Evolutionary conservation across 2,888 invertebrate genomes (phyloP), one percentile per base, ranked within the genome.

Genomic region (Ichneumoninae sp.): DNA sequence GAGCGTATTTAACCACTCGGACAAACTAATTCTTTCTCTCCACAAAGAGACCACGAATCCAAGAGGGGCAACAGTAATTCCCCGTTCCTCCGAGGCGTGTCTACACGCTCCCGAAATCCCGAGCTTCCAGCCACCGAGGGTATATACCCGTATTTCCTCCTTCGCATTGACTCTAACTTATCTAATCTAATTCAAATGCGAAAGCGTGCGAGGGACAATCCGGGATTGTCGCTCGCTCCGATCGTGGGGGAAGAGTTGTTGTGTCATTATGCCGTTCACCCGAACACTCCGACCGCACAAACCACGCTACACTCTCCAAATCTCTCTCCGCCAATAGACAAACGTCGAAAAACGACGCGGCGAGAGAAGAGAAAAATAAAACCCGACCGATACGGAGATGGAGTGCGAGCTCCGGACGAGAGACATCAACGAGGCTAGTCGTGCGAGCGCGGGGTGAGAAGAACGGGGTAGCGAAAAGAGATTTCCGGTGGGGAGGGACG

Each of bases 141-240:
- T 44, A 71, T 19, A 65, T 13, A 36, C 26, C 70, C 19, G 30
- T 77, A 92, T 92, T 93, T 92, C 92, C 89, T 44, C 40, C 36
- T 90, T 90, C 91, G 89, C 92, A 92, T 93, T 91, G 92, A 93
- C 91, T 73, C 70, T 92, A 92, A 93, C 93, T 93, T 93, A 93
- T 93, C 93, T 93, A 92, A 93, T 92, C 92, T 91, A 92, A 93
- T 93, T 92, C 22, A 91, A 92, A 93, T 92, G 90, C 90, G 90
- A 88, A 89, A 88, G 85, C 82, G 89, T 88, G 84, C 78, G 66
- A 54, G 66, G 60, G 60, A 26, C 74, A 75, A 60, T 69, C 47
- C 50, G 36, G 81, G 57, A 47, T 74, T 36, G 73, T 57, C 57
- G 63, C 65, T 30, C 47, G 79, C 69, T 50, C 52, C 68, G 57